phyloP scores from a whole-genome alignment of 2,797 vertebrate genomes.

The Mus spretus region DNA sequence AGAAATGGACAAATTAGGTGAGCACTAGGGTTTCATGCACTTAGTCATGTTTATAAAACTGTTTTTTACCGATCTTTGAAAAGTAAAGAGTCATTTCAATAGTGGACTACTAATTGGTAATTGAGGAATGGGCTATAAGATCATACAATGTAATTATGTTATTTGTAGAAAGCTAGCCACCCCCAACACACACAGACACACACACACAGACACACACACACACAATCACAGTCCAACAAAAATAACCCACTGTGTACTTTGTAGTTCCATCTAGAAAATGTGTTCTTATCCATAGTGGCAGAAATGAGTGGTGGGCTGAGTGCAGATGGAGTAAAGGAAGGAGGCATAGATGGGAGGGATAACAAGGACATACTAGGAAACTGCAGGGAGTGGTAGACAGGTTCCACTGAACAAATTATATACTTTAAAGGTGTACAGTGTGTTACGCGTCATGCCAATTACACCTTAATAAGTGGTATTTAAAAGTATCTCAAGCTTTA shows the following conservation, averaged over 20 bases:
- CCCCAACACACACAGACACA: neutral
- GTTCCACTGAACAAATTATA: neutral
- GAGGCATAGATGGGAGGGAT: neutral
- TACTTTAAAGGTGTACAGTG: neutral
- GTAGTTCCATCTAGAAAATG: neutral
- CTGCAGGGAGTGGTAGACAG: neutral
- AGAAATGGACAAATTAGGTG: neutral
- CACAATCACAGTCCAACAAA: neutral
- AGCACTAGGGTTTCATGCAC: neutral
- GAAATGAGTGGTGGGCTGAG: neutral
- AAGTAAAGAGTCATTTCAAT: constrained; percentile 4
- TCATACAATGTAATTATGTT: neutral
- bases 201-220: neutral
- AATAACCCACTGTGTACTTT: neutral
- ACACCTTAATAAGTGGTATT: constrained; percentile 1
- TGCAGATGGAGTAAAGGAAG: neutral
- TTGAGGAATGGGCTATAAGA: neutral
- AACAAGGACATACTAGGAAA: neutral
- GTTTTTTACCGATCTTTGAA: neutral
- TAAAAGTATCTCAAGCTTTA: constrained; percentile 11
- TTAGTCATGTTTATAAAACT: constrained; percentile 37
- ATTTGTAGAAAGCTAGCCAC: neutral
- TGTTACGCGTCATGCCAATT: neutral
- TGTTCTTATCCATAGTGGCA: neutral
- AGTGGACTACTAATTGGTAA: neutral